phyloP scores from a whole-genome alignment of 2,797 vertebrate species.

The Salmo trutta region DNA sequence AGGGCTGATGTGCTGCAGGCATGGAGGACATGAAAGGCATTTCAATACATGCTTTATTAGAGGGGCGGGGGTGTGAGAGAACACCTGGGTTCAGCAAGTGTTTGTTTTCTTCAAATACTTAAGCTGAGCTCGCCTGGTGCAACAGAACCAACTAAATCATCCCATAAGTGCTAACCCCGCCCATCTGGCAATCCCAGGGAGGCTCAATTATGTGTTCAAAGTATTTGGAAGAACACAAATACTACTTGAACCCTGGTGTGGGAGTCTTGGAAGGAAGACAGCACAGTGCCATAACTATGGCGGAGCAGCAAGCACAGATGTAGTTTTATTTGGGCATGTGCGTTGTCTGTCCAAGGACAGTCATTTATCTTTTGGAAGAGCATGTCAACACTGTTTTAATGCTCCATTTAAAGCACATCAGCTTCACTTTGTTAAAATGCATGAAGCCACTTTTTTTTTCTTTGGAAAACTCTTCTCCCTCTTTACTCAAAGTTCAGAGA shows the following conservation, averaged over 20 bases:
- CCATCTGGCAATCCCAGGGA: not conserved
- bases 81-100: not conserved
- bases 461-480: slow-evolving; percentile 71
- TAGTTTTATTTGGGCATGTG: slow-evolving; percentile 58
- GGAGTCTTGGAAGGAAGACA: slow-evolving; percentile 32
- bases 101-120: not conserved
- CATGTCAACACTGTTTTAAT: slow-evolving; percentile 69
- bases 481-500: slow-evolving; percentile 72
- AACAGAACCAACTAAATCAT: not conserved
- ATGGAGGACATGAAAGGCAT: slow-evolving; percentile 36
- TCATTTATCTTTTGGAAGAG: slow-evolving; percentile 70
- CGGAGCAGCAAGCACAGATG: slow-evolving; percentile 39
- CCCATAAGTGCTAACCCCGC: not conserved
- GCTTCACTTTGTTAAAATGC: slow-evolving; percentile 76
- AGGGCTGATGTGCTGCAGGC: not conserved
- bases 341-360: slow-evolving; percentile 62
- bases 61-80: not conserved
- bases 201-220: not conserved
- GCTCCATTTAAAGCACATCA: slow-evolving; percentile 68
- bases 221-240: not conserved
- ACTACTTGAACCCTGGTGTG: not conserved
- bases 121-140: not conserved
- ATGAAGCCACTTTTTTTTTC: slow-evolving; percentile 59
- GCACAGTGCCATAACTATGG: slow-evolving; percentile 49
- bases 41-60: slow-evolving; percentile 54